These are phyloP conservation scores for Syritta pipiens DNA, from an alignment of 2,888 invertebrate genomes.

Conservation along the genomic window DNA sequence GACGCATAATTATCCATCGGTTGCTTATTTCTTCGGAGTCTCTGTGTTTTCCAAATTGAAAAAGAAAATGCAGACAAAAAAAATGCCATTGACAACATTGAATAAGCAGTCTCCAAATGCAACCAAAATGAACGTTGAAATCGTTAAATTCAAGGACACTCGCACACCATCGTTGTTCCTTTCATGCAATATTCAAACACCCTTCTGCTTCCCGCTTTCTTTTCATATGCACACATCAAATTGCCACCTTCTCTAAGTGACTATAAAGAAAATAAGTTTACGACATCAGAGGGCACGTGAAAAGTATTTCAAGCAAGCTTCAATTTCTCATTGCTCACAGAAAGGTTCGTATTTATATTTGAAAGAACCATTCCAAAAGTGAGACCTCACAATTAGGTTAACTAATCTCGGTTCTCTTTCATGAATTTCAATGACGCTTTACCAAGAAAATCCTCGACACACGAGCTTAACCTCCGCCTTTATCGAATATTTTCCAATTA, in stretches of 20 bases:
- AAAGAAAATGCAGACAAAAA: too few relatives aligned
- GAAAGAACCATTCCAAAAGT: neutral
- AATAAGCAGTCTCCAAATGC: too few relatives aligned
- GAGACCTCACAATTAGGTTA: neutral
- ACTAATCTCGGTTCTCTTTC: neutral
- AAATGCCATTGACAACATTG: too few relatives aligned
- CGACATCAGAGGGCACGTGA: conserved; percentile 4
- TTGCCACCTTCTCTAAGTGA: neutral
- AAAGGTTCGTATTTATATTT: conserved; percentile 4
- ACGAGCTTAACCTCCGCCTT: neutral
- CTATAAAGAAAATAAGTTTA: conserved; percentile 1
- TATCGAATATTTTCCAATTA: conserved; percentile 18
- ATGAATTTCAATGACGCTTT: neutral
- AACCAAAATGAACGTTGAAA: too few relatives aligned
- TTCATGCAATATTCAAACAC: neutral
- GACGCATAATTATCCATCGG: too few relatives aligned
- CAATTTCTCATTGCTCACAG: neutral
- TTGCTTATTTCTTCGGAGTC: too few relatives aligned
- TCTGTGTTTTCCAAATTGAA: too few relatives aligned
- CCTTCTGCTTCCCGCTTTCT: too few relatives aligned
- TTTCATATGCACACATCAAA: neutral
- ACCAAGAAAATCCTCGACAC: neutral
- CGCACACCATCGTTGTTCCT: too few relatives aligned
- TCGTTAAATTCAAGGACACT: neutral
- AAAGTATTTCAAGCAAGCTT: conserved; percentile 11